phyloP scores from a whole-genome alignment of 92 coral and sea anemone genomes.

The Palythoa heliodiscus region DNA sequence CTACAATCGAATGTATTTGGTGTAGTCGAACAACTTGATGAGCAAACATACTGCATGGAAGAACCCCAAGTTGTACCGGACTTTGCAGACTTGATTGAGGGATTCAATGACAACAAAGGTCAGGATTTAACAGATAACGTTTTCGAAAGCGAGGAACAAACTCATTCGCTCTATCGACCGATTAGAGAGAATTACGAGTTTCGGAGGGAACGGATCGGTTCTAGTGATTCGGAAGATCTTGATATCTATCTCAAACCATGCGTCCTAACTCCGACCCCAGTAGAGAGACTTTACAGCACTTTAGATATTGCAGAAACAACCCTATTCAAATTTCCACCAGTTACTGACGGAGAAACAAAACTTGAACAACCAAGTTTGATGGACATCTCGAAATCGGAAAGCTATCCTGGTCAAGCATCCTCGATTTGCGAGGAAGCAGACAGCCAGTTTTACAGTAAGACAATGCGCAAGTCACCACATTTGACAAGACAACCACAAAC shows the following conservation, averaged over 20 bases:
- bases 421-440: not conserved
- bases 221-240: slow-evolving; percentile 48
- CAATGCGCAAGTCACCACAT: not conserved
- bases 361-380: not conserved
- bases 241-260: slow-evolving; percentile 70
- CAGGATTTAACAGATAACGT: not conserved
- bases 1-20: not conserved
- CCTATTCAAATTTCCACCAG: slow-evolving; percentile 62
- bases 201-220: slow-evolving; percentile 50
- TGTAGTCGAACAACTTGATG: not conserved
- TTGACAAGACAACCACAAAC: not conserved
- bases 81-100: slow-evolving; percentile 52
- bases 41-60: slow-evolving; percentile 28
- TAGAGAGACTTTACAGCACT: slow-evolving; percentile 79
- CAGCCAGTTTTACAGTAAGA: not conserved
- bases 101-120: slow-evolving; percentile 23
- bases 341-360: not conserved
- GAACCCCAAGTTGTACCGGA: slow-evolving; percentile 66
- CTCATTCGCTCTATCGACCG: slow-evolving; percentile 21
- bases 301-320: slow-evolving; percentile 54
- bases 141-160: slow-evolving; percentile 14
- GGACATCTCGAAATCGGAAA: slow-evolving; percentile 7
- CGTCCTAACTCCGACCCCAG: slow-evolving; percentile 74
- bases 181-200: slow-evolving; percentile 13
- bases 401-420: not conserved